A percentile compares a stretch with the other conserved stretches of the same genome.
phyloP scores from a whole-genome alignment of 1,140 invertebrate genomes.

The Neodiprion fabricii region DNA sequence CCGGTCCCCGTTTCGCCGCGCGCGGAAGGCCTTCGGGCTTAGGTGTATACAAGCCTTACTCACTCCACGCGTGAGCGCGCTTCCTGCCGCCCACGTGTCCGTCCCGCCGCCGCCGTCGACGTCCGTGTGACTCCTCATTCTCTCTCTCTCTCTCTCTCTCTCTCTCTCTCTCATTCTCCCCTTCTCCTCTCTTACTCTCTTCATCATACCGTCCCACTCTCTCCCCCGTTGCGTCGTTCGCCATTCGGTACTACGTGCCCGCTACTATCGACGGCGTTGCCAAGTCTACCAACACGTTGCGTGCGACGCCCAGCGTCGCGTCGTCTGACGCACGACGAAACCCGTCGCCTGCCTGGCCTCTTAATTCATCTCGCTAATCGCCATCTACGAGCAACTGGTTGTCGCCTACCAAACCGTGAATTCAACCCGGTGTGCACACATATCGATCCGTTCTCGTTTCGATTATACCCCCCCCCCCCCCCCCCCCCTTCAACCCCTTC shows the following conservation, averaged over 20 bases:
- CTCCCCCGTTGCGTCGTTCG: constrained; percentile 1
- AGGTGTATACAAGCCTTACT: not conserved
- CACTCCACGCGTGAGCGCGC: constrained; percentile 1
- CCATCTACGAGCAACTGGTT: not conserved
- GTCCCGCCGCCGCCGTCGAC: constrained; percentile 7
- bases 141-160: constrained; percentile 17
- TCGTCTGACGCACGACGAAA: constrained; percentile 4
- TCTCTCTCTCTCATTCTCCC: constrained; percentile 14
- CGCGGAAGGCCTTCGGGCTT: not conserved
- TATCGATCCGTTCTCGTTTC: constrained; percentile 9
- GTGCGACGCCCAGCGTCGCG: constrained; percentile 10
- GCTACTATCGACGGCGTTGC: not conserved
- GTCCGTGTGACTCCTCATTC: constrained; percentile 17
- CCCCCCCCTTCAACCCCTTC: constrained; percentile 19
- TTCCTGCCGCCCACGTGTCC: constrained; percentile 9
- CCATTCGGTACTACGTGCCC: not conserved
- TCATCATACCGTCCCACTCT: not conserved
- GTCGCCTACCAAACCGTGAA: not conserved
- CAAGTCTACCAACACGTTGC: not conserved
- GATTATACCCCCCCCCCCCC: not conserved
- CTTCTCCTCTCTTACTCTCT: not conserved
- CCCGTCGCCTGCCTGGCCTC: not conserved
- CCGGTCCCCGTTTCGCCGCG: no score
- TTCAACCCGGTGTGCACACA: not conserved
- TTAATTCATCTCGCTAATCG: not conserved